These are phyloP conservation scores for Misgurnus anguillicaudatus DNA, from an alignment of 2,113 vertebrate species.

Conservation along the genomic window DNA sequence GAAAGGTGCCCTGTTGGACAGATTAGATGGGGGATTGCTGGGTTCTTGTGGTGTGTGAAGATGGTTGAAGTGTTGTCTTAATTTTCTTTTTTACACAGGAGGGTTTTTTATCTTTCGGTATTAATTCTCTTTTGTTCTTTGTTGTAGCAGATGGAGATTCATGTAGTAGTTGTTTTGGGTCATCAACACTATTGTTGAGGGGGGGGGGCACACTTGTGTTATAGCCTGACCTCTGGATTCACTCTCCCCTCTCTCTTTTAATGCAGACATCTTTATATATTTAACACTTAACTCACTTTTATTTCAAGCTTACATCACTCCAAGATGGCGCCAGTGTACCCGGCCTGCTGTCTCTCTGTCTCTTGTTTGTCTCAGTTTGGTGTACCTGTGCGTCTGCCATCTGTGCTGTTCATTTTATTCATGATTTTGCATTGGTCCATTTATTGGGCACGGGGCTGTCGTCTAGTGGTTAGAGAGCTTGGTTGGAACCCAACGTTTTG, in stretches of 20 bases:
- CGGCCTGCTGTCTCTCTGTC: too few species aligned
- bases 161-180: conserved; percentile 9
- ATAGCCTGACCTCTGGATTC: background rate
- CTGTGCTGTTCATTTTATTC: too few species aligned
- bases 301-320: background rate
- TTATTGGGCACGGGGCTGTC: too few species aligned
- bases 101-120: background rate
- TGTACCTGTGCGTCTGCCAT: too few species aligned
- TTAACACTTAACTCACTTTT: background rate
- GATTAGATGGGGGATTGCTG: conserved; percentile 8
- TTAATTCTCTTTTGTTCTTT: background rate
- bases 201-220: conserved; percentile 12
- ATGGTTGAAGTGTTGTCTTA: background rate
- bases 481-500: too few species aligned
- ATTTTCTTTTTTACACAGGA: background rate
- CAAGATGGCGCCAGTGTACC: too few species aligned
- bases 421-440: too few species aligned
- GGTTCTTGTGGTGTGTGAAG: background rate
- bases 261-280: background rate
- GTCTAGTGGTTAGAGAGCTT: too few species aligned
- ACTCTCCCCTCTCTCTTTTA: background rate
- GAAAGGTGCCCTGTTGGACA: background rate
- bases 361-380: too few species aligned
- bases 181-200: background rate
- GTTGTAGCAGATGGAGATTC: conserved; percentile 15